Percentiles rank a stretch among this genome's conserved stretches.
phyloP scores from a whole-genome alignment of 2,888 invertebrate species.

The Malachius bipustulatus region DNA sequence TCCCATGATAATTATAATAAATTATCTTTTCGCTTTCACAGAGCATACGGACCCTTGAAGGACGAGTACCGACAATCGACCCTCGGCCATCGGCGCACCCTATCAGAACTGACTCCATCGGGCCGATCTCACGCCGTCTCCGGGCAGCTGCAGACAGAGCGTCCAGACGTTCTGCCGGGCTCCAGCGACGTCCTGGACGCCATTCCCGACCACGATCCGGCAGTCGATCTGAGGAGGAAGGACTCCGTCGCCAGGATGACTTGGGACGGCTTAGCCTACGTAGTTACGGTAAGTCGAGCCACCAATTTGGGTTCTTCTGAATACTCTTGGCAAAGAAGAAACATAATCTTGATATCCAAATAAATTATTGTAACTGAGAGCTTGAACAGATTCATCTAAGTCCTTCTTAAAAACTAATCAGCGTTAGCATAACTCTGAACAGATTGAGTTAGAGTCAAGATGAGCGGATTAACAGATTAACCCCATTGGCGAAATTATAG shows the following conservation, averaged over 20 bases:
- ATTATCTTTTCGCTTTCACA: slow-evolving; percentile 11
- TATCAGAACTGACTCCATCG: slow-evolving; percentile 21
- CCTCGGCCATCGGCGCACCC: slow-evolving; percentile 17
- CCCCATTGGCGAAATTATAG: too few species aligned
- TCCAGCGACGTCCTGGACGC: slow-evolving; percentile 34
- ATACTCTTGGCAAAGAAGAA: too few species aligned
- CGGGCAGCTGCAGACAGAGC: slow-evolving; percentile 28
- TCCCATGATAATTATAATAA: background rate
- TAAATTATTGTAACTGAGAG: too few species aligned
- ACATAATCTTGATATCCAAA: too few species aligned
- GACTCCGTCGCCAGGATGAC: slow-evolving; percentile 77
- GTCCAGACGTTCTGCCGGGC: slow-evolving; percentile 39
- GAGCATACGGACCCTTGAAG: slow-evolving; percentile 44
- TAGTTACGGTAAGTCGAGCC: slow-evolving; percentile 65
- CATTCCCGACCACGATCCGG: slow-evolving; percentile 25
- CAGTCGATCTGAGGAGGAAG: slow-evolving; percentile 45
- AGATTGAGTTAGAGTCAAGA: too few species aligned
- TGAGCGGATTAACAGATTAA: too few species aligned
- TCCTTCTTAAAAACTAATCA: too few species aligned
- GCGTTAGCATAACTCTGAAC: too few species aligned
- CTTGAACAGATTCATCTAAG: too few species aligned
- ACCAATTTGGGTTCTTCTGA: too few species aligned
- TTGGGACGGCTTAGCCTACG: slow-evolving; percentile 64
- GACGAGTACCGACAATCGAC: slow-evolving; percentile 34
- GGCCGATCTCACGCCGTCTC: slow-evolving; percentile 15